Evolutionary conservation across 2,888 invertebrate genomes (phyloP), one percentile per base, ranked within the genome.

Genomic region (Oeneis ivallda): DNA sequence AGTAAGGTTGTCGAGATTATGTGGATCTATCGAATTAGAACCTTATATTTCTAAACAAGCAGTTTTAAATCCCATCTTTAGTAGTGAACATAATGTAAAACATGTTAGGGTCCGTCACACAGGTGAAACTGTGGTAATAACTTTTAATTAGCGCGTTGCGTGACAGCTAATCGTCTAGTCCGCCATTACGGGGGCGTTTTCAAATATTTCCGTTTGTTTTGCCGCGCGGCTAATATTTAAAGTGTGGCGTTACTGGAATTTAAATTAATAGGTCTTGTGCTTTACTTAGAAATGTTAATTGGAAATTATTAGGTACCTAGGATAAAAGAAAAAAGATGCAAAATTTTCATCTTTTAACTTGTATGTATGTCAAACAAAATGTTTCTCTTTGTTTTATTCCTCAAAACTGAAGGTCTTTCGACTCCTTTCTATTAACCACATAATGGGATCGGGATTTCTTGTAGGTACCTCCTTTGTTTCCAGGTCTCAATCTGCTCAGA

Each of bases 101-200:
- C 17, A 64, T 61, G 47, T 66, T 52, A 54, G 64, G 50, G 54
- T 62, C 32, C 45, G 50, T 43, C 47, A 59, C 41, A 58, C 47
- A 4, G 13, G 58, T 47, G 34, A 34, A 41, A 60, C 59, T 54
- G 19, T 7, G 11, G 62, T 43, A 45, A 52, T 69, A 62, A 60
- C 54, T 67, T 67, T 65, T 69, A 67, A 69, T 67, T 69, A 69
- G 54, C 10, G 9, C 59, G 43, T 69, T 32, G 69, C 69, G 69
- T 69, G 69, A 62, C 52, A 37, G 37, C 43, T 62, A 64, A 49
- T 37, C 47, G 19, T 49, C 56, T 32, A 54, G 43, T 61, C 61
- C 49, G 19, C 60, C 62, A 41, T 57, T 60, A n/a, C 50, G 32
- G 15, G 45, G 17, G 53, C 47, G 45, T 67, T 59, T 7, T 19